phyloP scores from a whole-genome alignment of 2,888 invertebrate genomes.

The Drosophila sordidapex region DNA sequence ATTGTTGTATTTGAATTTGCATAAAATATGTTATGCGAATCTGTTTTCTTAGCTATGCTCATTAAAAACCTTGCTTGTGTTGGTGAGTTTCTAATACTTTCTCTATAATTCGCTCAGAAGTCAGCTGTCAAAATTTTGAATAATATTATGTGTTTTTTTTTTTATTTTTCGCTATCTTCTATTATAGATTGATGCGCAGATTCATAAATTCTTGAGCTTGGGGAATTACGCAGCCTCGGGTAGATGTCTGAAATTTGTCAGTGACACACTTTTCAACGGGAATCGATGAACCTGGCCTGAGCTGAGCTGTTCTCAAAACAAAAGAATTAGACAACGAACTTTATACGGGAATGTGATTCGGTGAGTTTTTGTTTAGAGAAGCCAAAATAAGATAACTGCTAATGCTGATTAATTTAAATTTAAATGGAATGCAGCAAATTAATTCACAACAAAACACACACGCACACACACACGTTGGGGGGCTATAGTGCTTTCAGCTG shows the following conservation, averaged over 20 bases:
- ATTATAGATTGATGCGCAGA: conserved; percentile 45
- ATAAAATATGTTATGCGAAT: conserved; percentile 61
- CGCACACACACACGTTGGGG: conserved; percentile 16
- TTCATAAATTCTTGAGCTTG: conserved; percentile 33
- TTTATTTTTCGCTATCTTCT: conserved; percentile 4
- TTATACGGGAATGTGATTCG: conserved; percentile 1
- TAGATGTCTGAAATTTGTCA: conserved; percentile 24
- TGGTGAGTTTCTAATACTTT: conserved; percentile 70
- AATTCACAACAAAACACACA: conserved; percentile 25
- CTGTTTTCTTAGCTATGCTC: conserved; percentile 26
- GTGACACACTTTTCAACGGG: conserved; percentile 64
- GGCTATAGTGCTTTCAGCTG: conserved; percentile 27
- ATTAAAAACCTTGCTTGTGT: conserved; percentile 43
- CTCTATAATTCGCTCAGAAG: conserved; percentile 59
- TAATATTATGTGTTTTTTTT: background rate
- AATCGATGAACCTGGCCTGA: conserved; percentile 32
- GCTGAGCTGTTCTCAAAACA: conserved; percentile 29
- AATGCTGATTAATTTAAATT: conserved; percentile 39
- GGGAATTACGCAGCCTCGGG: conserved; percentile 43
- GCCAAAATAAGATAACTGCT: conserved; percentile 24
- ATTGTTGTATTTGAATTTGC: conserved; percentile 51
- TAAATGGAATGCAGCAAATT: conserved; percentile 51
- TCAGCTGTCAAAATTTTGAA: conserved; percentile 14
- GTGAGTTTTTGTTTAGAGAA: conserved; percentile 1
- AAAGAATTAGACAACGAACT: conserved; percentile 58